Evolutionary conservation across 2,113 vertebrate species (phyloP).

Genomic region (Pseudorectes ferrugineus): DNA sequence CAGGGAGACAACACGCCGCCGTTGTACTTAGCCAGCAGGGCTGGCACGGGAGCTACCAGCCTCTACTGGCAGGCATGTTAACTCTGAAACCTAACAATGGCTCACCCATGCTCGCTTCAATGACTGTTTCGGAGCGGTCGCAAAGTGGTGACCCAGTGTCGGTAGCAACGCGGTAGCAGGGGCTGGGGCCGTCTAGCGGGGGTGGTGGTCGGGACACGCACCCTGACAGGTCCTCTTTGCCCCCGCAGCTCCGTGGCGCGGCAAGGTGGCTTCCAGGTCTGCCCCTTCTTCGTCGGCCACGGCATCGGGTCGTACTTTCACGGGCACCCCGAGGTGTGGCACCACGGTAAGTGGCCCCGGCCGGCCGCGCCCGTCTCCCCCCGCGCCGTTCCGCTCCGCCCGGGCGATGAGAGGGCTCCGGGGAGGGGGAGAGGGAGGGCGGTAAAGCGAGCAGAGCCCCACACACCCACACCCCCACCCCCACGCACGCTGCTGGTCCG

Average conservation of each 20-base stretch:
- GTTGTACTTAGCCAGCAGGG: not conserved
- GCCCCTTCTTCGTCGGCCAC: slow-evolving; percentile 91
- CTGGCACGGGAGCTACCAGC: not conserved
- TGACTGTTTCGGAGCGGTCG: accelerated
- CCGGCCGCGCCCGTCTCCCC: too few relatives aligned
- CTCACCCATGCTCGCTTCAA: accelerated
- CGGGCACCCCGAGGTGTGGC: slow-evolving; percentile 94
- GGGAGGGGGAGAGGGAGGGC: not conserved
- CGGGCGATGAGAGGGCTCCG: not conserved
- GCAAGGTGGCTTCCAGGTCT: slow-evolving; percentile 82
- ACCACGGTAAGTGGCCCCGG: slow-evolving; percentile 82
- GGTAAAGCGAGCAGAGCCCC: not conserved
- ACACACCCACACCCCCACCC: not conserved
- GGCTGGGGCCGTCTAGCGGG: not conserved
- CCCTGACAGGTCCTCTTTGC: not conserved
- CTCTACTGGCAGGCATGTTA: not conserved
- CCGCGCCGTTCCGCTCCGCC: not conserved
- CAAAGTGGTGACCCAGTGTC: not conserved
- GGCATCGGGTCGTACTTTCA: slow-evolving; percentile 95
- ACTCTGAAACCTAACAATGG: not conserved
- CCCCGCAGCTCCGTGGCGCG: slow-evolving; percentile 77
- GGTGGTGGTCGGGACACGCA: not conserved
- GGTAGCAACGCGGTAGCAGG: accelerated
- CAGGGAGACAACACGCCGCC: not conserved
- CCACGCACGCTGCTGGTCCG: not conserved